Percentiles rank a stretch among this genome's conserved stretches.
These are phyloP conservation scores for Chloropsis hardwickii DNA, from an alignment of 2,113 vertebrate genomes.

Conservation along the genomic window DNA sequence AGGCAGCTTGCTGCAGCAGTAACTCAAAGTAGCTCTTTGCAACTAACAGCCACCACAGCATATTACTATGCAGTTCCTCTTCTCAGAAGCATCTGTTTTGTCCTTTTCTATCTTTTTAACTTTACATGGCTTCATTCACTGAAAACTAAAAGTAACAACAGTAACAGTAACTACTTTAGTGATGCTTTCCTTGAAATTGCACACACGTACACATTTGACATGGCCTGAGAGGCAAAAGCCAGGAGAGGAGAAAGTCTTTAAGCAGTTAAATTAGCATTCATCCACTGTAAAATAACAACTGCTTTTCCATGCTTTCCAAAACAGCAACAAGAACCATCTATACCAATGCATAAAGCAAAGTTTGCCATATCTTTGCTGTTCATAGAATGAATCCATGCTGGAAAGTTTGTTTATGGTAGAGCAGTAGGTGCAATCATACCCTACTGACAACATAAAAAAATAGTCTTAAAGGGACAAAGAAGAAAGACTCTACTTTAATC, in stretches of 20 bases:
- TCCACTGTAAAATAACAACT: neutral
- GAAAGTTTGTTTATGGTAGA: neutral
- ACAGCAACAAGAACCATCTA: neutral
- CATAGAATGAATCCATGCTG: neutral
- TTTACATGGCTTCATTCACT: neutral
- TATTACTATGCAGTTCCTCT: neutral
- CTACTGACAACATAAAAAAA: neutral
- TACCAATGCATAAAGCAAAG: neutral
- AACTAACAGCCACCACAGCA: neutral
- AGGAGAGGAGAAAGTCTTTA: neutral
- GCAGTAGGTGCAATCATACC: neutral
- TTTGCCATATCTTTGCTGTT: neutral
- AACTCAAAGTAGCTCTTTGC: neutral
- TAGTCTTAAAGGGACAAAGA: neutral
- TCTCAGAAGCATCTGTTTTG: neutral
- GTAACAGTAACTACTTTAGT: neutral
- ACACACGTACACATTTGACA: neutral
- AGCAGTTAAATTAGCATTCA: neutral
- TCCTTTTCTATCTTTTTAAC: neutral
- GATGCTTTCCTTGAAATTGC: slow-evolving; percentile 1
- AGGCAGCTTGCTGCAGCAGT: neutral
- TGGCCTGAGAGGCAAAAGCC: neutral
- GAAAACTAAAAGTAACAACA: neutral
- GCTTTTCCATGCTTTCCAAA: neutral
- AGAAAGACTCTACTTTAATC: neutral